Percentiles rank a stretch among this genome's conserved stretches.
Evolutionary conservation across 1,140 invertebrate genomes (phyloP).

Genomic region (Rhagoletis pomonella): DNA sequence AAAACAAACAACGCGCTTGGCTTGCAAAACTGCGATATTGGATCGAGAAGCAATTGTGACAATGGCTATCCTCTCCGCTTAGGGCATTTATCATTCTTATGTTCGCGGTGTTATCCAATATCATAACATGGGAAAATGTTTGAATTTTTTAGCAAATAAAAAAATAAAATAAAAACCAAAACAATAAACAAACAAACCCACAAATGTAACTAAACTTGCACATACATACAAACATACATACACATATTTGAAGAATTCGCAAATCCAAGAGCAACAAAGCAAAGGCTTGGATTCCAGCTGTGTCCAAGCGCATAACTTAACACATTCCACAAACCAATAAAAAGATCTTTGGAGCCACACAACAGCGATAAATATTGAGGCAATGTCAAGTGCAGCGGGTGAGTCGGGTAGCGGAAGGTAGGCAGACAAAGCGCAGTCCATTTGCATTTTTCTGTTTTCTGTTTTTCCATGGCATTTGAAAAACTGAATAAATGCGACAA

Average conservation of each 20-base stretch:
- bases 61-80: too few species aligned
- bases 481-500: slow-evolving; percentile 24
- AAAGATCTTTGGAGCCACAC: neutral
- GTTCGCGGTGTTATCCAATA: slow-evolving; percentile 23
- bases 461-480: neutral
- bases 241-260: neutral
- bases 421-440: neutral
- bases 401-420: neutral
- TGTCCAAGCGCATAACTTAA: slow-evolving; percentile 33
- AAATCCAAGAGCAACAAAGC: slow-evolving; percentile 19
- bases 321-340: slow-evolving; percentile 3
- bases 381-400: neutral
- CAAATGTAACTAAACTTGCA: too few species aligned
- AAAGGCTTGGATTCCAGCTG: neutral
- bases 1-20: slow-evolving; percentile 22
- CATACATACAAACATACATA: neutral
- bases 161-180: too few species aligned
- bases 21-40: neutral
- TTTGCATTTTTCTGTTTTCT: neutral
- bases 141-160: neutral
- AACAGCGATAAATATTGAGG: slow-evolving; percentile 33
- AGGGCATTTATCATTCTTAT: slow-evolving; percentile 44
- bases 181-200: too few species aligned
- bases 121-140: slow-evolving; percentile 1
- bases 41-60: too few species aligned